These are phyloP conservation scores for Phania funesta DNA, from an alignment of 2,888 invertebrate species.

Conservation along the genomic window DNA sequence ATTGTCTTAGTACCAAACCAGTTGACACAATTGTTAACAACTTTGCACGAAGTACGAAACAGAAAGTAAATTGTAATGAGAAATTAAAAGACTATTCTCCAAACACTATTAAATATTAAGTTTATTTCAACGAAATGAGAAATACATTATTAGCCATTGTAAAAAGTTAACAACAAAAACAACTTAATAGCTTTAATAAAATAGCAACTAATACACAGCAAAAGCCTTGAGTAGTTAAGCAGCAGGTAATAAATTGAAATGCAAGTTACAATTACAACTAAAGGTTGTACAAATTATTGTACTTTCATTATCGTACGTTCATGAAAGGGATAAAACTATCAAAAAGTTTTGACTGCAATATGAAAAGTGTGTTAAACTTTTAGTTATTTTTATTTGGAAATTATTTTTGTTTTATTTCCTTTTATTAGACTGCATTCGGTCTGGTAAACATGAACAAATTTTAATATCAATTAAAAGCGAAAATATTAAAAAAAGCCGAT, in stretches of 20 bases:
- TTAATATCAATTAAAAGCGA: too few species aligned
- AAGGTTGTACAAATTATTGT: too few species aligned
- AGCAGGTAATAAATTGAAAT: neutral
- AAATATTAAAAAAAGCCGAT: too few species aligned
- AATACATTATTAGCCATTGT: constrained; percentile 9
- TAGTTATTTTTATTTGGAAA: too few species aligned
- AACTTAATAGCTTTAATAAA: neutral
- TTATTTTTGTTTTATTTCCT: too few species aligned
- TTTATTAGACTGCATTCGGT: too few species aligned
- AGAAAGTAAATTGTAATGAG: constrained; percentile 4
- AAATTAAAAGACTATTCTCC: constrained; percentile 3
- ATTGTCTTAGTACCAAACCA: constrained; percentile 30
- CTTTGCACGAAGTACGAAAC: constrained; percentile 34
- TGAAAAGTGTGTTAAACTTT: too few species aligned
- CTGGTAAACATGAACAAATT: too few species aligned
- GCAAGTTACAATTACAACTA: neutral
- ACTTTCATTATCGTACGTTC: too few species aligned
- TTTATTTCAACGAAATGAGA: neutral
- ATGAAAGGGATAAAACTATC: too few species aligned
- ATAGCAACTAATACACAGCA: neutral
- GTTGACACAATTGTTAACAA: constrained; percentile 52
- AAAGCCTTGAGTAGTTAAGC: neutral
- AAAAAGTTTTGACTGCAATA: too few species aligned
- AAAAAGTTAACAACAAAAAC: neutral
- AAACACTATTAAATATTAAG: neutral